Evolutionary conservation across 2,797 vertebrate species (phyloP), one percentile per base, ranked within the genome.

Genomic region (Xerus rutilus): DNA sequence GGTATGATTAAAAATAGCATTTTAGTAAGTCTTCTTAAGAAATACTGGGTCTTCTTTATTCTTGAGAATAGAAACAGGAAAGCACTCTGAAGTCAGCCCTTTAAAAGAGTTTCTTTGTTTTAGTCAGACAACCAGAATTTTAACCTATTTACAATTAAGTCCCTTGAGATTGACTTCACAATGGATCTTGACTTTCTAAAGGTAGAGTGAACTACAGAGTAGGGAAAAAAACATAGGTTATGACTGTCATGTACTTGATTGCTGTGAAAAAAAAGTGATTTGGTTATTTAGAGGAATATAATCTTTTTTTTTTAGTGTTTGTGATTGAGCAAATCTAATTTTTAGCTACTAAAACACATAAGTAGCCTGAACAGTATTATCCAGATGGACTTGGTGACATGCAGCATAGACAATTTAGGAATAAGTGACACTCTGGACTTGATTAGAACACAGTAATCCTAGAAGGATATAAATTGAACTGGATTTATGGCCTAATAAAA

Each of bases 401-500:
- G 45, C 62, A 59, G 70, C 57, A 39, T 0, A 84, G 88, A 88
- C 91, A 83, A 49, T 35, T 95, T 95, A 82, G 79, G 84, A 90
- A 30, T 97, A 86, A 79, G 64, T 91, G 96, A 77, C 76, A 70
- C 84, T 94, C 1, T 89, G 93, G 25, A 86, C 97, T 98, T 96
- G 94, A 93, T 98, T 97, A 97, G 94, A 95, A 89, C 17, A 4
- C 39, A 82, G 95, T 94, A 93, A 96, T 97, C 89, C 96, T 95
- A 64, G 90, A 57, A 23, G 87, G 70, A 81, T 96, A 81, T 92
- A 70, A 96, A 94, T 94, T 96, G 87, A 83, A 67, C 59, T 95
- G 94, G 69, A 93, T 98, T 98, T 98, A 97, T 67, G 4, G 57
- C 86, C 87, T 89, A 97, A 97, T 97, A 93, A 97, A 98, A 96